A percentile compares a stretch with the other conserved stretches of the same genome.
These are phyloP conservation scores for Nineta flava DNA, from an alignment of 2,888 invertebrate species.

Conservation along the genomic window DNA sequence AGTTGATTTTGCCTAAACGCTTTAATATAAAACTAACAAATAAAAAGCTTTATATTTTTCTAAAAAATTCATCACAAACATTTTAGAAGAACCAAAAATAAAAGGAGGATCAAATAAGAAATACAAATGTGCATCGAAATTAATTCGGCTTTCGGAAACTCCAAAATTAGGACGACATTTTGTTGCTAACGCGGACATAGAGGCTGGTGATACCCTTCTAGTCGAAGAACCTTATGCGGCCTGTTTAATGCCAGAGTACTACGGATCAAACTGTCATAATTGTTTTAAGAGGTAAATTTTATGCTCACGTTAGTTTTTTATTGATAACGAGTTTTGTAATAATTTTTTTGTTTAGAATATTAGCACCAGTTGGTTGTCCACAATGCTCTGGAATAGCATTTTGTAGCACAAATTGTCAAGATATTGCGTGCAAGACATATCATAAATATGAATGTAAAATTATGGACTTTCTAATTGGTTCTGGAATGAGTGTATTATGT, in stretches of 20 bases:
- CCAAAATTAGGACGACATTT: conserved; percentile 50
- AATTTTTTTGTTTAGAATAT: conserved; percentile 27
- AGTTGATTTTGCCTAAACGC: too few relatives aligned
- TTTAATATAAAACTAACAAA: too few relatives aligned
- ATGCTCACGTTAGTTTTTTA: not conserved
- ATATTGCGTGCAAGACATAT: conserved; percentile 45
- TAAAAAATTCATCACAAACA: too few relatives aligned
- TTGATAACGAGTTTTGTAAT: not conserved
- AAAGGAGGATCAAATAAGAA: conserved; percentile 35
- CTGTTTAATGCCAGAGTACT: conserved; percentile 52
- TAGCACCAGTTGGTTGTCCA: conserved; percentile 52
- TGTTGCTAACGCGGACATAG: conserved; percentile 42
- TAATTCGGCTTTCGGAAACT: conserved; percentile 42
- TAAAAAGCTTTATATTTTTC: too few relatives aligned
- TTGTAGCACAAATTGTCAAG: conserved; percentile 49
- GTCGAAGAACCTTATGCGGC: conserved; percentile 59
- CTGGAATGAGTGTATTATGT: conserved; percentile 37
- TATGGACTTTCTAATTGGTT: conserved; percentile 57
- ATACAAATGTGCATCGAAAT: conserved; percentile 40
- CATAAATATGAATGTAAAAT: conserved; percentile 63
- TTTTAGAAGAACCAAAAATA: conserved; percentile 19
- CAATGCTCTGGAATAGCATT: conserved; percentile 64
- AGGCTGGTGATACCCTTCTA: conserved; percentile 55
- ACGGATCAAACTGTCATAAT: conserved; percentile 65
- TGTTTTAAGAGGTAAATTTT: conserved; percentile 58